phyloP scores from a whole-genome alignment of 1,140 invertebrate genomes.

The Lutraria rhynchaena region DNA sequence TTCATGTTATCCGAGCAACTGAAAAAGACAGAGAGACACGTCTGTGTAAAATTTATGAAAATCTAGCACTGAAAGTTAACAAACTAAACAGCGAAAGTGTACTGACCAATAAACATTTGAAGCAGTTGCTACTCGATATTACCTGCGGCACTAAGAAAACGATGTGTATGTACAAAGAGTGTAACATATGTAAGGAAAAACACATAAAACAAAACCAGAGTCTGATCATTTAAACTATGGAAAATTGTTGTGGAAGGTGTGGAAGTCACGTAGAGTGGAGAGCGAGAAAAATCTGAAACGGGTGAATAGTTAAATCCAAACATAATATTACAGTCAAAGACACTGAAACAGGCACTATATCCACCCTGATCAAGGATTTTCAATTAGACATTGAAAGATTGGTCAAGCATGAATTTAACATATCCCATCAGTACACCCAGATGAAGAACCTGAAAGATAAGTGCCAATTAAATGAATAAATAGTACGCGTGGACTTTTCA shows the following conservation, averaged over 20 bases:
- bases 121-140: not conserved
- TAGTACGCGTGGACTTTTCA: slow-evolving; percentile 49
- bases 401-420: slow-evolving; percentile 40
- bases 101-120: not conserved
- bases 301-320: too few species aligned
- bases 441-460: not conserved
- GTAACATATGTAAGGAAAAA: not conserved
- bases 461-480: slow-evolving; percentile 18
- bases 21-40: slow-evolving; percentile 14
- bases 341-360: slow-evolving; percentile 32
- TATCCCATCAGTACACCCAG: slow-evolving; percentile 24
- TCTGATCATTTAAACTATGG: too few species aligned
- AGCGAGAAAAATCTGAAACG: too few species aligned
- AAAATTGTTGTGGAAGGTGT: too few species aligned
- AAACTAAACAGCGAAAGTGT: not conserved
- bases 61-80: not conserved
- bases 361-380: slow-evolving; percentile 15
- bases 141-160: not conserved
- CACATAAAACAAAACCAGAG: not conserved
- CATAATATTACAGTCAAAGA: slow-evolving; percentile 19
- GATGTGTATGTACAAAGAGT: not conserved
- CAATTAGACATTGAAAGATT: not conserved
- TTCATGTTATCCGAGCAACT: slow-evolving; percentile 27
- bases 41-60: slow-evolving; percentile 1
- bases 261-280: too few species aligned